phyloP scores from a whole-genome alignment of 2,113 vertebrate species.

The Burhinus oedicnemus region DNA sequence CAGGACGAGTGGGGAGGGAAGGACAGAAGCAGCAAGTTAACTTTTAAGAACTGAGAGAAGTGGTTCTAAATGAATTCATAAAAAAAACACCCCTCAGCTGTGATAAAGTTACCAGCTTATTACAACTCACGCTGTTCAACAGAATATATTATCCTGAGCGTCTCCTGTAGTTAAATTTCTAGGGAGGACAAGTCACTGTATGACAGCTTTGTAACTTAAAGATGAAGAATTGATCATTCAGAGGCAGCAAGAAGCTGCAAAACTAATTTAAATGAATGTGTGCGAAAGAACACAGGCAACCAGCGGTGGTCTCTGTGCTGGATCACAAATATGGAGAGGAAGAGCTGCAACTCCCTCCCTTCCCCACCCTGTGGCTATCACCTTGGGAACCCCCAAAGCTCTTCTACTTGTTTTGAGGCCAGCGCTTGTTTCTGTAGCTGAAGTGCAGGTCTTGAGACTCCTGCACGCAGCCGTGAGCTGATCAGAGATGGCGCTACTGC shows the following conservation, averaged over 20 bases:
- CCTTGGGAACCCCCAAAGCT: background rate
- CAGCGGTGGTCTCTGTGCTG: background rate
- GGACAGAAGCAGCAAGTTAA: background rate
- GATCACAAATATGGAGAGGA: too few species aligned
- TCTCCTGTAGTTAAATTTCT: background rate
- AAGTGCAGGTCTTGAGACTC: background rate
- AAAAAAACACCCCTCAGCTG: too few species aligned
- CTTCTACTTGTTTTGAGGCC: background rate
- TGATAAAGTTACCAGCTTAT: background rate
- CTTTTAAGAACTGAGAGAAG: background rate
- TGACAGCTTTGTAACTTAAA: background rate
- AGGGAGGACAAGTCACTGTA: background rate
- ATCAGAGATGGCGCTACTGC: background rate
- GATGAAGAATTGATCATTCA: background rate
- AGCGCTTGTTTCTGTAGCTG: background rate
- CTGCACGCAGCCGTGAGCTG: accelerated
- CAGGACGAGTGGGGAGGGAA: background rate
- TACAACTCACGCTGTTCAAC: background rate
- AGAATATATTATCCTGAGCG: background rate
- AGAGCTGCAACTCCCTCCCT: background rate
- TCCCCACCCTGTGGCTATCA: background rate
- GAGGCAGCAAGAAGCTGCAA: background rate
- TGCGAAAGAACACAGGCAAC: background rate
- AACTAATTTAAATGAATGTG: background rate
- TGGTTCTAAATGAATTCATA: background rate